Conservation (phyloP, 2,888 invertebrate genomes). For the Catocala sponsa region DNA sequence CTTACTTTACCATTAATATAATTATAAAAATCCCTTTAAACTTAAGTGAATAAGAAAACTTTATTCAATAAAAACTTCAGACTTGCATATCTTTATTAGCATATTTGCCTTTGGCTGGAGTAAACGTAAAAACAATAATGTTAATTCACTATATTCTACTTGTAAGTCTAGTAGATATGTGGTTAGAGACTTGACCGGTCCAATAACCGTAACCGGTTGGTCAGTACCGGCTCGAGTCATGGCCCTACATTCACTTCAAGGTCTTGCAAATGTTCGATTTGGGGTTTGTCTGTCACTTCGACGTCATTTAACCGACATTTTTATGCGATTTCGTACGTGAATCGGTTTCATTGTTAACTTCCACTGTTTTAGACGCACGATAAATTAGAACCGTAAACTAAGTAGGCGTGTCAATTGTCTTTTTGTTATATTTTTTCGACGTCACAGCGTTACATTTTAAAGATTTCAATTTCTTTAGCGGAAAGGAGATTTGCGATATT, state of each 20-base stretch:
- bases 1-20: too few relatives aligned
- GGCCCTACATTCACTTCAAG: constrained; percentile 47
- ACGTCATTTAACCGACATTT: constrained; percentile 37
- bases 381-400: constrained; percentile 5
- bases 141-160: constrained; percentile 2
- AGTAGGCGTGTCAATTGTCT: background rate
- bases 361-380: background rate
- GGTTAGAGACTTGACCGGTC: constrained; percentile 8
- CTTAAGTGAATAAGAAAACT: background rate
- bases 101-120: background rate
- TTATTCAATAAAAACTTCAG: background rate
- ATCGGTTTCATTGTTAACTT: constrained; percentile 5
- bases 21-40: background rate
- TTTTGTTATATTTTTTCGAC: background rate
- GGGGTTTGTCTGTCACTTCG: constrained; percentile 21
- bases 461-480: too few relatives aligned
- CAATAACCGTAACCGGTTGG: constrained; percentile 13
- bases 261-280: constrained; percentile 18
- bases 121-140: constrained; percentile 1
- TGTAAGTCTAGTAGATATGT: background rate
- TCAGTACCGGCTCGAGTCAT: constrained; percentile 15
- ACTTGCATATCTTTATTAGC: background rate
- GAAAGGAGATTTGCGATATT: too few relatives aligned
- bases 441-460: background rate
- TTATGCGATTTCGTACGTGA: constrained; percentile 33